Evolutionary conservation across 2,113 vertebrate genomes (phyloP).

Genomic region (Opisthocomus hoazin): DNA sequence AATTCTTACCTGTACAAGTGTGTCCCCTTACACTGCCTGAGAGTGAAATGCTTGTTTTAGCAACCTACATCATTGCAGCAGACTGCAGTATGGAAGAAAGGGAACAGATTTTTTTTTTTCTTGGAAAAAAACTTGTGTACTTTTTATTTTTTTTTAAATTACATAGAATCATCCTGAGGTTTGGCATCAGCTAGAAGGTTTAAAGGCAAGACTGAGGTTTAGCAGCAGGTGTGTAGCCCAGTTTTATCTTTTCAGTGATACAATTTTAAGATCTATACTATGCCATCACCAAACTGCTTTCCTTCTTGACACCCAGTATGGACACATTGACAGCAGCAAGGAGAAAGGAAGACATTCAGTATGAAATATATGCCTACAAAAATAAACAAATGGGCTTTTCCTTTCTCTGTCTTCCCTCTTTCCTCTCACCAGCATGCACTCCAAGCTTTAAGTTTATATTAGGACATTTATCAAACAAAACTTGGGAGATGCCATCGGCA

Average conservation of each 20-base stretch:
- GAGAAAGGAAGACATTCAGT: not conserved
- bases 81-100: not conserved
- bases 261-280: not conserved
- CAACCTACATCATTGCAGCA: not conserved
- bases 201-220: not conserved
- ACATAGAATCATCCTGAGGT: not conserved
- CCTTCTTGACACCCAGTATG: not conserved
- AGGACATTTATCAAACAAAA: not conserved
- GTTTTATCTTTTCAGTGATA: not conserved
- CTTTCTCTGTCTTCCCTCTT: not conserved
- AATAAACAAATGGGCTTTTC: not conserved
- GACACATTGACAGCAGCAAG: not conserved
- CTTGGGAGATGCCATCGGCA: not conserved
- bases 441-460: not conserved
- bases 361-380: fast-evolving
- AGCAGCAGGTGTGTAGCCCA: not conserved
- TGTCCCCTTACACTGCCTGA: not conserved
- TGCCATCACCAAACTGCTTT: not conserved
- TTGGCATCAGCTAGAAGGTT: not conserved
- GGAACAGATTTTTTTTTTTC: not conserved
- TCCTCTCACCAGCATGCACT: not conserved
- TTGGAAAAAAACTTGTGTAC: not conserved
- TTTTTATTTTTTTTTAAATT: not conserved
- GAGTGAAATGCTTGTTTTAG: not conserved
- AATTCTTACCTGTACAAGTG: not conserved